These are phyloP conservation scores for Microctonus aethiopoides DNA, from an alignment of 2,888 invertebrate species.

Conservation along the genomic window DNA sequence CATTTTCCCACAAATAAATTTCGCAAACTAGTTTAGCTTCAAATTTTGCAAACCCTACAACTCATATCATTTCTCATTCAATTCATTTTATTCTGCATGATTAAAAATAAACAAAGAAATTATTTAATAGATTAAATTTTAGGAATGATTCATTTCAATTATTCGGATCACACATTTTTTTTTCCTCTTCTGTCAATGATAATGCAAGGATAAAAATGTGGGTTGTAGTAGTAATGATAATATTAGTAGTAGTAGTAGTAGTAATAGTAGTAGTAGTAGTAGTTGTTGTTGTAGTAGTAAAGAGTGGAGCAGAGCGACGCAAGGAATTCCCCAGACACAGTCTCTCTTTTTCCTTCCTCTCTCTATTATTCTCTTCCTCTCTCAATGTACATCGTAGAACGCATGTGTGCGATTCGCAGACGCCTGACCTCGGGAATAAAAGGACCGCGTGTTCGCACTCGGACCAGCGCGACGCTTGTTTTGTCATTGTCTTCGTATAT, in stretches of 20 bases:
- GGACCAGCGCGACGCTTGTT: constrained; percentile 34
- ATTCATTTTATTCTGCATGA: too few relatives aligned
- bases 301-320: not conserved
- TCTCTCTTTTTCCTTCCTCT: not conserved
- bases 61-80: not conserved
- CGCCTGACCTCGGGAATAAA: constrained; percentile 46
- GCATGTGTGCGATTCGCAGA: constrained; percentile 42
- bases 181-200: too few relatives aligned
- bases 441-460: constrained; percentile 35
- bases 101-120: too few relatives aligned
- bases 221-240: not conserved
- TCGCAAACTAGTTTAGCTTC: not conserved
- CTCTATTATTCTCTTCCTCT: constrained; percentile 8
- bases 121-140: not conserved
- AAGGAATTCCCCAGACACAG: constrained; percentile 13
- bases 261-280: not conserved
- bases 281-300: too few relatives aligned
- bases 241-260: too few relatives aligned
- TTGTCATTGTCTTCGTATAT: constrained; percentile 10
- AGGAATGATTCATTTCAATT: not conserved
- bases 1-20: not conserved
- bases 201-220: not conserved
- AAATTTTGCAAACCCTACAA: not conserved
- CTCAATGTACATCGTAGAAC: not conserved
- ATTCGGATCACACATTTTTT: not conserved